Evolutionary conservation across 2,113 vertebrate species (phyloP).

Genomic region (Murina feae): DNA sequence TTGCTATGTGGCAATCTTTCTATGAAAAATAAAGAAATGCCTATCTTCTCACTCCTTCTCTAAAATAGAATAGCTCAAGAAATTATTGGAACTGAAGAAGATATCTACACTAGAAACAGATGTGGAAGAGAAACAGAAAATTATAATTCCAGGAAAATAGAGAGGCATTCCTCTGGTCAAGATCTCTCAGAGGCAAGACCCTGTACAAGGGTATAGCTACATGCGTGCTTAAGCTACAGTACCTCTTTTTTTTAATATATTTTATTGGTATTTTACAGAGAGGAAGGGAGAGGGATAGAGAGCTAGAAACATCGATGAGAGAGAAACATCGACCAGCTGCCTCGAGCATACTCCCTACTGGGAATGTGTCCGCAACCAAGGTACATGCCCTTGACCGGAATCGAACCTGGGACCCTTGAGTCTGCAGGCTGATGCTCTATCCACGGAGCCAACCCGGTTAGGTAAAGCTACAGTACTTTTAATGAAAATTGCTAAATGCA

Average conservation of each 20-base stretch:
- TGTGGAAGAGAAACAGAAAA: not conserved
- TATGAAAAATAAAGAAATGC: slow-evolving; percentile 17
- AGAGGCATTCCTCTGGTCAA: not conserved
- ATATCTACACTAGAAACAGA: not conserved
- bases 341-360: too few species aligned
- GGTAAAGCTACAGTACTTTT: not conserved
- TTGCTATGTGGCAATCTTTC: not conserved
- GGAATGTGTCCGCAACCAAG: too few species aligned
- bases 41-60: not conserved
- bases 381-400: too few species aligned
- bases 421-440: too few species aligned
- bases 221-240: not conserved
- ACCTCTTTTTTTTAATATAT: too few species aligned
- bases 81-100: not conserved
- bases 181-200: not conserved
- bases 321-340: too few species aligned
- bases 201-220: not conserved
- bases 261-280: too few species aligned
- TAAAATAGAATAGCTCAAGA: not conserved
- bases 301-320: too few species aligned
- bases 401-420: too few species aligned
- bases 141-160: not conserved
- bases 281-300: too few species aligned
- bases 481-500: not conserved
- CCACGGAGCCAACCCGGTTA: too few species aligned